Evolutionary conservation across 2,113 vertebrate genomes (phyloP), one percentile per base, ranked within the genome.

Genomic region (Aspiorhynchus laticeps): DNA sequence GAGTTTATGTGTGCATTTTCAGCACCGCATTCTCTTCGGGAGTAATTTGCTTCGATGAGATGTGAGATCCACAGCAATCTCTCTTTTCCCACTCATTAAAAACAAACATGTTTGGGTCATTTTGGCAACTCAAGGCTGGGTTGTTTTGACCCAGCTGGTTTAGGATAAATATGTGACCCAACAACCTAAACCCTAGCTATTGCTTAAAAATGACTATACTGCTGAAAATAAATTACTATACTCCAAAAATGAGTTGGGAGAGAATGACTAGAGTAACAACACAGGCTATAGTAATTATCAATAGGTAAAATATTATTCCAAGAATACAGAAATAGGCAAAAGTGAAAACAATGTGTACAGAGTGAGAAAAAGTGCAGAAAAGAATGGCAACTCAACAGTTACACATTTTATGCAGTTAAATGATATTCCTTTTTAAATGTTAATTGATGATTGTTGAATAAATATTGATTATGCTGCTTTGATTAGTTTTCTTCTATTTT

Each of bases 31-130:
- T 51, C 43, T 83, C 41, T 33, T 28, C 36, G 81, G 65, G 63
- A 31, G 63, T 83, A 24, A 71, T 83, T 83, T 71, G 26, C 17
- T 71, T 83, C 0, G 5, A 5, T 51, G 10, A 46, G 61, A 28
- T 43, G 12, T 7, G 17, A 33, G 31, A 61, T 15, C 53, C n/a
- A 12, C 3, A 5, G 33, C 79, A 28, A 12, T 43, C 7, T 74
- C 10, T 33, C 36, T 26, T 81, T 81, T 63, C 14, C 8, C 3
- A n/a, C 56, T 81, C 36, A 81, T 81, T 81, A 53, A 53, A 53
- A 53, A 53, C 17, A 19, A 53, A 53, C 17, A 5, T 51, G 14
- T 17, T 17, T 51, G 6, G 65, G 65, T 67, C 14, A 26, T 63
- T 63, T 26, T 63, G 10, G 24, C n/a, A 26, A 26, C 59, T 10